Percentiles rank a stretch among this genome's conserved stretches.
These are phyloP conservation scores for Perdita meconis DNA, from an alignment of 2,888 invertebrate species.

Conservation along the genomic window DNA sequence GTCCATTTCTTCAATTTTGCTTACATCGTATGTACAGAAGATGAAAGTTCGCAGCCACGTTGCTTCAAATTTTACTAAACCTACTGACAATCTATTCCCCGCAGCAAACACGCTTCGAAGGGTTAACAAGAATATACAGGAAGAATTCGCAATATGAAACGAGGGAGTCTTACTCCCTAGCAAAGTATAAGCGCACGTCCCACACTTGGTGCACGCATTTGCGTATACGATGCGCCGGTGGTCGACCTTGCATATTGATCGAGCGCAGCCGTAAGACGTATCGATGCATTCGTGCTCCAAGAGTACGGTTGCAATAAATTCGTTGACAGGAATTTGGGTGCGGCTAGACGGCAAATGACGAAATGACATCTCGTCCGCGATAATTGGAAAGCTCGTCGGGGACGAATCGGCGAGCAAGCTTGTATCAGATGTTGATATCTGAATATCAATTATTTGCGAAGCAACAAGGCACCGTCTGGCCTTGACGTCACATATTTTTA, in stretches of 20 bases:
- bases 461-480: not conserved
- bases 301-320: slow-evolving; percentile 47
- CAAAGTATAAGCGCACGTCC: slow-evolving; percentile 17
- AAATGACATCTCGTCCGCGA: slow-evolving; percentile 49
- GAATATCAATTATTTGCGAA: slow-evolving; percentile 41
- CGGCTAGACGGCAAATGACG: slow-evolving; percentile 44
- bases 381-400: slow-evolving; percentile 51
- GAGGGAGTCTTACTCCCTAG: not conserved
- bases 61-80: too few relatives aligned
- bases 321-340: slow-evolving; percentile 57
- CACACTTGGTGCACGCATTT: slow-evolving; percentile 45
- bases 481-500: slow-evolving; percentile 13
- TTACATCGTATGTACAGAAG: too few relatives aligned
- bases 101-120: not conserved
- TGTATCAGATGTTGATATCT: slow-evolving; percentile 34
- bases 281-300: slow-evolving; percentile 43
- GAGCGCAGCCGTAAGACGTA: slow-evolving; percentile 44
- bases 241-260: slow-evolving; percentile 60
- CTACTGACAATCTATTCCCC: too few relatives aligned
- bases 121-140: not conserved
- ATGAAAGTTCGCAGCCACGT: too few relatives aligned
- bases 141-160: not conserved
- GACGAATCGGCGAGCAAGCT: slow-evolving; percentile 21
- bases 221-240: slow-evolving; percentile 40
- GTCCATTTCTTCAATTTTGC: too few relatives aligned